Evolutionary conservation across 2,888 invertebrate species (phyloP), one percentile per base, ranked within the genome.

Genomic region (Steinernema hermaphroditum): DNA sequence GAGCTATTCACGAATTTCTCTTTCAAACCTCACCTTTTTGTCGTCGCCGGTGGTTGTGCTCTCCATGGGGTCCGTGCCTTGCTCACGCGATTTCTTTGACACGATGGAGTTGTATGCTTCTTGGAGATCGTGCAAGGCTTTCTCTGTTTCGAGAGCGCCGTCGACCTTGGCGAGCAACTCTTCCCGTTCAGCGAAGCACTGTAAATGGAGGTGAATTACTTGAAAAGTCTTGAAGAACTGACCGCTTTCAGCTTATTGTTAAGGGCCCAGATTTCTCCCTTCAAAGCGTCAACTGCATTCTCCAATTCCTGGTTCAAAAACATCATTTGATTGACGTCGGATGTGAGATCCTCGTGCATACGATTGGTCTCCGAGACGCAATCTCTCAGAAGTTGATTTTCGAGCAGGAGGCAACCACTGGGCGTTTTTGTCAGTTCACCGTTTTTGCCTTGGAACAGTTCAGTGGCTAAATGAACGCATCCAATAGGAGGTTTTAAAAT

Each of bases 181-280:
- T 49, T 76, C 72, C 19, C 75, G 73, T 49, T 76, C 76, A 12
- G 43, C 37, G 24, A 76, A 41, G 32, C 71, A 69, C 74, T 75
- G 12, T 57, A 75, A 69, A 0, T 41, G n/a, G 22, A 57, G 32
- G 27, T 72, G 68, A 32, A 19, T 41, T 49, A 8, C 27, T 32
- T 27, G 8, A 27, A 8, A 2, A 14, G 41, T 57, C 27, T 34
- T 27, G 37, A 2, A 27, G 49, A 22, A 19, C 34, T 34, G 32
- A 74, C 76, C 14, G 78, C 81, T 72, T 82, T 82, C 71, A 85
- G 71, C 49, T 84, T 80, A 27, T 80, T 80, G 72, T 85, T 85
- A 4, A 85, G 76, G 4, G 80, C 73, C 85, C 83, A 85, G 29
- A 85, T 79, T 72, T 84, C 84, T 22, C 79, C 82, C 74, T 82